phyloP scores from a whole-genome alignment of 2,797 vertebrate species.

The Coregonus ussuriensis region DNA sequence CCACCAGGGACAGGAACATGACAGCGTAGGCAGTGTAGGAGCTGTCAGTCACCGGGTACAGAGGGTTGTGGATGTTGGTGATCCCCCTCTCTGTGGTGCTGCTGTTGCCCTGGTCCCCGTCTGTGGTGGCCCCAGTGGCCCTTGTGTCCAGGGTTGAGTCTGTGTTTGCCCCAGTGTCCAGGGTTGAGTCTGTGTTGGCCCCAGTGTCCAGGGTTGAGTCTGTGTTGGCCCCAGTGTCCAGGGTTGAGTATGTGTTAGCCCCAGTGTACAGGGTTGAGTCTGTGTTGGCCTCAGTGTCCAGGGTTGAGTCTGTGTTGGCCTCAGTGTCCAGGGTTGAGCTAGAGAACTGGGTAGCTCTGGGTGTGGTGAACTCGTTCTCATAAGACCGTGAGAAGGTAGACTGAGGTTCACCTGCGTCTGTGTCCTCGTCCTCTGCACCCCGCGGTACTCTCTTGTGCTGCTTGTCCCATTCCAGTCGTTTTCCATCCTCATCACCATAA shows the following conservation, averaged over 20 bases:
- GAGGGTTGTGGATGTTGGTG: conserved; percentile 82
- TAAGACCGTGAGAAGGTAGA: conserved; percentile 74
- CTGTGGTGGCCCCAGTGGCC: neutral
- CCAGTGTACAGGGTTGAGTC: too few species aligned
- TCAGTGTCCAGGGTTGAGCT: conserved; percentile 20
- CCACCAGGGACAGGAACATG: conserved; percentile 84
- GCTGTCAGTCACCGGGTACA: conserved; percentile 83
- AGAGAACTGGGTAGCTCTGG: conserved; percentile 50
- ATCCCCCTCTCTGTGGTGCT: conserved; percentile 57
- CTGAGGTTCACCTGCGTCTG: conserved; percentile 54
- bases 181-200: too few species aligned
- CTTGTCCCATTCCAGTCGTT: conserved; percentile 31
- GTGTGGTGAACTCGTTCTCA: conserved; percentile 67
- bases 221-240: too few species aligned
- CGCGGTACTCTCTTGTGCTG: conserved; percentile 51
- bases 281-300: too few species aligned
- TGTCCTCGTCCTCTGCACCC: conserved; percentile 53
- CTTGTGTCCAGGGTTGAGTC: too few species aligned
- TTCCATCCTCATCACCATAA: conserved; percentile 9
- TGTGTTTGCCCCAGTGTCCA: too few species aligned
- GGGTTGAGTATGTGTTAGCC: too few species aligned
- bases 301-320: too few species aligned
- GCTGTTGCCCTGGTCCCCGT: conserved; percentile 10
- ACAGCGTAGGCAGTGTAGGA: conserved; percentile 87
- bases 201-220: too few species aligned